Base-by-base conservation (phyloP, 1,140 invertebrate species). In the Pollicipes pollicipes region DNA sequence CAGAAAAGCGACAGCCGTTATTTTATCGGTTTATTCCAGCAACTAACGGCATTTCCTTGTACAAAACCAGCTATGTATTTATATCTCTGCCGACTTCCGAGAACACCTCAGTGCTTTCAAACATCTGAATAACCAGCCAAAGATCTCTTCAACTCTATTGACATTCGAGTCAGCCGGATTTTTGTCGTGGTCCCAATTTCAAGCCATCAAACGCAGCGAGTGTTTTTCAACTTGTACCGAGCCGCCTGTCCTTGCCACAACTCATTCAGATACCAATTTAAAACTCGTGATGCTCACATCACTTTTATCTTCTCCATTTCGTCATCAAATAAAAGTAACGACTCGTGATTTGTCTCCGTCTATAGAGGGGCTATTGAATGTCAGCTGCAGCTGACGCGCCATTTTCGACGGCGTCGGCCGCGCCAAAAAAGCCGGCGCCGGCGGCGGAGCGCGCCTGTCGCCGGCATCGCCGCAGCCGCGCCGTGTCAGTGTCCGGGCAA, bases 241-340 rank as follows among this genome's bases (percentile, higher is more conserved):
- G 45, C 8, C 45, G 45, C 2, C 21, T 10, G 45, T 17, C 45
- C 13, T 21, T n/a, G 13, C 10, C 45, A 58, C 45, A 58, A 58
- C 45, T 58, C 45, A 58, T 58, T 58, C 45, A 58, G 45, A 58
- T 58, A 58, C 24, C 45, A 58, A 58, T 58, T 58, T 58, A 58
- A 58, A 58, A 58, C 10, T 58, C 21, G 45, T 58, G 45, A 58
- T 58, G 45, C 45, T 58, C 45, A 58, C 45, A 58, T 58, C 45
- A 58, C 24, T 58, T 58, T 58, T 58, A 58, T 58, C 45, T 58
- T 58, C 45, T 58, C 45, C 45, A 58, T 58, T 58, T 58, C 45
- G 45, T 58, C 45, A 58, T 58, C 45, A 58, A 58, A 58, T 58
- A 58, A 58, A 58, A 58, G 45, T 58, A 58, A 58, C 45, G 45